Evolutionary conservation across 2,888 invertebrate genomes (phyloP).

Genomic region (Ectemnius lituratus): DNA sequence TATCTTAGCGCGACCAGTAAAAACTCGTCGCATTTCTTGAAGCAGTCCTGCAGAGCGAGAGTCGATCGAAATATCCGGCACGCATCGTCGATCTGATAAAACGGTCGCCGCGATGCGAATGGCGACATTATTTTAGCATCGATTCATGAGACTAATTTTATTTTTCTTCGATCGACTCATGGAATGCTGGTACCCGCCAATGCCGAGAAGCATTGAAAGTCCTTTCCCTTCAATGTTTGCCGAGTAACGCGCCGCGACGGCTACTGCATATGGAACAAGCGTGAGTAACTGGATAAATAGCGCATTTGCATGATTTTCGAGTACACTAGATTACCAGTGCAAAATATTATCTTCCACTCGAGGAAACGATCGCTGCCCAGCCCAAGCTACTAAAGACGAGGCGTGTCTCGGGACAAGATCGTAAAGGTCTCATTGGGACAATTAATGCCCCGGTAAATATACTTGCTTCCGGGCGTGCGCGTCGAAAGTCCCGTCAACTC

Average conservation of each 20-base stretch:
- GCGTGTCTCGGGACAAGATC: too few species aligned
- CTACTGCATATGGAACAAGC: too few species aligned
- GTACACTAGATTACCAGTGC: too few species aligned
- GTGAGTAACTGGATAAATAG: too few species aligned
- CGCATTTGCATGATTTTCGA: too few species aligned
- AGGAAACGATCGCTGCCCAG: too few species aligned
- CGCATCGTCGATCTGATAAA: slow-evolving; percentile 2
- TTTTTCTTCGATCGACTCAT: background rate
- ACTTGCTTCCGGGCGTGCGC: too few species aligned
- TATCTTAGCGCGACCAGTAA: background rate
- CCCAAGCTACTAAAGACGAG: too few species aligned
- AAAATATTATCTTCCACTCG: too few species aligned
- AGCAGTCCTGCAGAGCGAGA: background rate
- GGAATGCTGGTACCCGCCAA: background rate
- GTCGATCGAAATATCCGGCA: slow-evolving; percentile 2
- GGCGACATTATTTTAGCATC: background rate
- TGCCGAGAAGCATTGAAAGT: background rate
- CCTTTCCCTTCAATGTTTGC: background rate
- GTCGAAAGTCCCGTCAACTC: too few species aligned
- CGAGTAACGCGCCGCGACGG: background rate
- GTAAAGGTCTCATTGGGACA: too few species aligned
- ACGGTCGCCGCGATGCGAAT: background rate
- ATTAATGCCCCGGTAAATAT: too few species aligned
- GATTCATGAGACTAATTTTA: slow-evolving; percentile 4
- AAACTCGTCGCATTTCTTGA: slow-evolving; percentile 7